These are phyloP conservation scores for Orius laevigatus DNA, from an alignment of 1,140 invertebrate species.

Conservation along the genomic window DNA sequence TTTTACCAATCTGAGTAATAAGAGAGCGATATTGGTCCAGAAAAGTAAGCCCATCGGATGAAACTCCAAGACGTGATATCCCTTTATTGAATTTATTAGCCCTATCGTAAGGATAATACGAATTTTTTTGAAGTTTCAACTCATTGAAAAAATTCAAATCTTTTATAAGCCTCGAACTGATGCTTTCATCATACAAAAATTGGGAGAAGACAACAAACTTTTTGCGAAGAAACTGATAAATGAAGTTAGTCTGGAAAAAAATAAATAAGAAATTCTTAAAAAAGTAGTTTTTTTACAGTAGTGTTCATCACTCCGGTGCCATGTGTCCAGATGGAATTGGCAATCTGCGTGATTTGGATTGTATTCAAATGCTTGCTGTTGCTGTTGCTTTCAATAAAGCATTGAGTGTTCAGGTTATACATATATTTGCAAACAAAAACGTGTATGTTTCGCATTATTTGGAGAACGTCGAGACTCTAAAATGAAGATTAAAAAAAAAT, in stretches of 20 bases:
- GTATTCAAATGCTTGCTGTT: constrained; percentile 92
- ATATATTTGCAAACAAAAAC: constrained; percentile 86
- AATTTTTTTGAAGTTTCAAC: constrained; percentile 33
- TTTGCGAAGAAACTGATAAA: constrained; percentile 88
- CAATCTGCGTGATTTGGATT: constrained; percentile 87
- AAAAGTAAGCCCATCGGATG: constrained; percentile 67
- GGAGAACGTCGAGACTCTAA: constrained; percentile 86
- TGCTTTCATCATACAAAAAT: constrained; percentile 96
- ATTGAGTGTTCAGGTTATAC: constrained; percentile 96
- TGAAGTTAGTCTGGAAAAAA: constrained; percentile 63
- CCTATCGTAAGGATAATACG: constrained; percentile 66
- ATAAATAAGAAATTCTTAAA: constrained; percentile 8
- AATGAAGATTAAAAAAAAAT: constrained; percentile 14
- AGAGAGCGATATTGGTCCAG: constrained; percentile 85
- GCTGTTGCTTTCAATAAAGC: constrained; percentile 84
- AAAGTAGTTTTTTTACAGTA: constrained; percentile 38
- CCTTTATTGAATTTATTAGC: constrained; percentile 91
- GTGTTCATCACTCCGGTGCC: constrained; percentile 96
- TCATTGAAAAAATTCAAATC: constrained; percentile 64
- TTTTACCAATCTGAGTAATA: constrained; percentile 83
- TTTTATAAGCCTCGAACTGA: constrained; percentile 86
- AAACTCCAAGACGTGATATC: constrained; percentile 76
- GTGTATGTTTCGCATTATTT: constrained; percentile 95
- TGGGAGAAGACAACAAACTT: constrained; percentile 94
- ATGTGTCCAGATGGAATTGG: constrained; percentile 95